These are phyloP conservation scores for Lates calcarifer DNA, from an alignment of 2,113 vertebrate genomes.

Conservation along the genomic window DNA sequence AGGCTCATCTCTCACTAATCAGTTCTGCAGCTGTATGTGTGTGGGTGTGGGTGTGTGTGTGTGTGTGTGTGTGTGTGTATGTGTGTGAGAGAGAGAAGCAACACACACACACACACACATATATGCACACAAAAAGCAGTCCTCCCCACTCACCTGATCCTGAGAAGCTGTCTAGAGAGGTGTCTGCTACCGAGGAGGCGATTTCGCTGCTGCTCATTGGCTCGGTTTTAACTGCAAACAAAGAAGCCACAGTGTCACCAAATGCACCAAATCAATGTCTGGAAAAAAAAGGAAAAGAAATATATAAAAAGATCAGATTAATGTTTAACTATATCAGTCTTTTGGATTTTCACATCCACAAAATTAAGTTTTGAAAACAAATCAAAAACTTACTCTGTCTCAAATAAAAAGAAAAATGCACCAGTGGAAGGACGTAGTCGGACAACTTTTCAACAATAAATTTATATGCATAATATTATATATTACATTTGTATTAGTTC, in stretches of 20 bases:
- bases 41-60: constrained; percentile 31
- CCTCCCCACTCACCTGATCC: constrained; percentile 92
- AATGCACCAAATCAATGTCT: constrained; percentile 40
- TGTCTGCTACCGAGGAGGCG: constrained; percentile 93
- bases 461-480: neutral
- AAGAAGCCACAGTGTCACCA: constrained; percentile 73
- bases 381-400: constrained; percentile 8
- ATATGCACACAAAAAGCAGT: neutral
- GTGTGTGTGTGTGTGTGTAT: constrained; percentile 7
- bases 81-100: too few relatives aligned
- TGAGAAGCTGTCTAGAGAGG: constrained; percentile 98
- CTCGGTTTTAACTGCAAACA: constrained; percentile 98
- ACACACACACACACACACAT: constrained; percentile 10
- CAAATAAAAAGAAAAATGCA: constrained; percentile 22
- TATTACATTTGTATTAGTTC: neutral
- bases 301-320: constrained; percentile 3
- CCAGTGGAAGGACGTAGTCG: neutral
- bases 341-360: constrained; percentile 31
- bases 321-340: neutral
- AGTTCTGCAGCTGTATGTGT: constrained; percentile 58
- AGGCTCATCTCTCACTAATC: constrained; percentile 72
- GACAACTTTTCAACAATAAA: constrained; percentile 23
- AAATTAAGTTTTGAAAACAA: constrained; percentile 22
- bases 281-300: constrained; percentile 26
- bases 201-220: constrained; percentile 99